These are phyloP conservation scores for Todiramphus chloris DNA, from an alignment of 2,113 vertebrate genomes.

Conservation along the genomic window DNA sequence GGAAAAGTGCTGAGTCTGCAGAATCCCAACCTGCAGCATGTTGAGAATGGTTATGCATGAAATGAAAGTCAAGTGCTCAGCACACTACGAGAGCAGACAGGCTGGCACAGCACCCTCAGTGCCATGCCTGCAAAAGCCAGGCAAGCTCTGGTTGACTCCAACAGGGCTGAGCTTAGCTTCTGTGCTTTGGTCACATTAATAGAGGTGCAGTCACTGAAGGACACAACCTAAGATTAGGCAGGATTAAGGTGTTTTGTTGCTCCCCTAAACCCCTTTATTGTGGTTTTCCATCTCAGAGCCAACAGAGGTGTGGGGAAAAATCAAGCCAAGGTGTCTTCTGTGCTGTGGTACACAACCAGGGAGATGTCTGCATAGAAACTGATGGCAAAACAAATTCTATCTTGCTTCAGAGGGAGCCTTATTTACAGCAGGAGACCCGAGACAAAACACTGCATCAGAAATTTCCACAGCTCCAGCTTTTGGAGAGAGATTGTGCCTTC, in stretches of 20 bases:
- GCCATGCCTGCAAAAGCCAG: not conserved
- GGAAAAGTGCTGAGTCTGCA: not conserved
- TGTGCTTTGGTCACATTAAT: not conserved
- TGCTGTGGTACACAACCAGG: not conserved
- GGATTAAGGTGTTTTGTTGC: not conserved
- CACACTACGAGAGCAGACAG: not conserved
- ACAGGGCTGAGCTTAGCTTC: not conserved
- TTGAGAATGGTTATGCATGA: not conserved
- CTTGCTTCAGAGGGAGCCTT: not conserved
- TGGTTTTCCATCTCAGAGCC: not conserved
- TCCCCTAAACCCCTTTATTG: not conserved
- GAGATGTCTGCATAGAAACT: not conserved
- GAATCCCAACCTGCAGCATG: not conserved
- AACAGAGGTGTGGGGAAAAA: not conserved
- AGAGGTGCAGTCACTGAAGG: not conserved
- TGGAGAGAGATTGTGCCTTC: not conserved
- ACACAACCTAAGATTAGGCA: not conserved
- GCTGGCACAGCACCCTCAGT: not conserved
- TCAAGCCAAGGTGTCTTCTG: not conserved
- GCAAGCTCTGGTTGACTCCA: not conserved
- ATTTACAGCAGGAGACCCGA: not conserved
- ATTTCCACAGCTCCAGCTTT: constrained; percentile 11
- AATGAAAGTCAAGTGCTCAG: not conserved
- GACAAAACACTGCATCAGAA: not conserved
- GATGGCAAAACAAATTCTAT: not conserved